phyloP scores from a whole-genome alignment of 2,113 vertebrate species.

The Xenopus laevis region DNA sequence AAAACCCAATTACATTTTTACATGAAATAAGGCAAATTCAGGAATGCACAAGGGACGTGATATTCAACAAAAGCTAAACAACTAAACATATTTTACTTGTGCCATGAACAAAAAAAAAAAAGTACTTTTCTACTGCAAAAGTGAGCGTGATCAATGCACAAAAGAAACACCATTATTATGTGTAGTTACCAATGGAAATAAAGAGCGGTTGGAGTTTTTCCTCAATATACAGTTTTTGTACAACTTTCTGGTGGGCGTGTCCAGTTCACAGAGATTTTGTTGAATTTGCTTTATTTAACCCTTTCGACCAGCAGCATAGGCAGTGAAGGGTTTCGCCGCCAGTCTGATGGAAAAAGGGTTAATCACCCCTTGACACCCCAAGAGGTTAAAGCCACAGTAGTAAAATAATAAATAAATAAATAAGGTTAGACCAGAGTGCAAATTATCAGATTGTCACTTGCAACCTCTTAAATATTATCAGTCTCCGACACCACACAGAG shows the following conservation, averaged over 20 bases:
- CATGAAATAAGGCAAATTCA: constrained; percentile 84
- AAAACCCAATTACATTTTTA: constrained; percentile 75
- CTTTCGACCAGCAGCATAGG: not conserved
- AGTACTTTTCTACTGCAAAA: constrained; percentile 65
- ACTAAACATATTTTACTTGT: constrained; percentile 69
- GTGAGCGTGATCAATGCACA: constrained; percentile 74
- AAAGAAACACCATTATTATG: constrained; percentile 71
- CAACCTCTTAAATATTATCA: constrained; percentile 76
- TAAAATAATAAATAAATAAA: constrained; percentile 58
- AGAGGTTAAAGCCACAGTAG: constrained; percentile 58
- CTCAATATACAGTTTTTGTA: constrained; percentile 65
- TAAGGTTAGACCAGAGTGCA: constrained; percentile 72
- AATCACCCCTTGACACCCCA: not conserved
- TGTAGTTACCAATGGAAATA: constrained; percentile 69
- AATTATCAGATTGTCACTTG: constrained; percentile 85
- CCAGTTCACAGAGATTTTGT: constrained; percentile 59
- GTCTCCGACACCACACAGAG: constrained; percentile 66
- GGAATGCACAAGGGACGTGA: constrained; percentile 74
- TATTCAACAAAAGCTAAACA: constrained; percentile 71
- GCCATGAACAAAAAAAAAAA: constrained; percentile 58
- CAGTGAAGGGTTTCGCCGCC: not conserved
- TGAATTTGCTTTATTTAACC: constrained; percentile 53
- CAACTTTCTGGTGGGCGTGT: constrained; percentile 58
- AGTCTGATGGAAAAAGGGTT: constrained; percentile 22
- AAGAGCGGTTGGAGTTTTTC: constrained; percentile 33